Conservation (phyloP, 2,888 invertebrate species). For the Hetaerina titia region DNA sequence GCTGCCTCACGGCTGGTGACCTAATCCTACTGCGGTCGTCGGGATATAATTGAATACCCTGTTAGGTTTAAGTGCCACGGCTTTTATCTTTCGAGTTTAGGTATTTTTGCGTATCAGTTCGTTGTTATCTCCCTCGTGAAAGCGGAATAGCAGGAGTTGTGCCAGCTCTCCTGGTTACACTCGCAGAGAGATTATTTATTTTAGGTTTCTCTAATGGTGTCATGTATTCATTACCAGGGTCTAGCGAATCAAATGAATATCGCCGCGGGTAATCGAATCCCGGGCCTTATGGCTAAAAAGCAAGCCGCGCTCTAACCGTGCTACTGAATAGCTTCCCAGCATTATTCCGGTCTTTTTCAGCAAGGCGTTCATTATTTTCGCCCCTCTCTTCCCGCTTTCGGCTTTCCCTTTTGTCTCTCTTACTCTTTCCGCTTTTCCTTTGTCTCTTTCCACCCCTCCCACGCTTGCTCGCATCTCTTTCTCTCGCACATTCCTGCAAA, state of each 20-base stretch:
- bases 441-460: constrained; percentile 29
- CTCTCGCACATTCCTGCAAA: constrained; percentile 59
- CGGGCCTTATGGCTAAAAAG: not conserved
- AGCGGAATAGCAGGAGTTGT: not conserved
- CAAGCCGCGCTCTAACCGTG: not conserved
- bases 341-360: not conserved
- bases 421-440: not conserved
- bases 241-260: constrained; percentile 8
- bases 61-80: not conserved
- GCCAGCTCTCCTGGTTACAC: not conserved
- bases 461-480: constrained; percentile 40
- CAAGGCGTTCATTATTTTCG: not conserved
- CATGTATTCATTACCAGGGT: not conserved
- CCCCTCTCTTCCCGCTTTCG: constrained; percentile 16
- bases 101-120: not conserved
- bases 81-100: not conserved
- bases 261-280: constrained; percentile 10
- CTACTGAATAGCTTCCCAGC: not conserved
- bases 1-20: not conserved
- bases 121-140: constrained; percentile 17
- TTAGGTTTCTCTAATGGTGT: not conserved
- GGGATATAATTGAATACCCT: not conserved
- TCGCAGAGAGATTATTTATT: not conserved
- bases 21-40: not conserved
- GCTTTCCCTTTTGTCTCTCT: constrained; percentile 18